These are phyloP conservation scores for Silvanus unidentatus DNA, from an alignment of 2,888 invertebrate species.

Conservation along the genomic window DNA sequence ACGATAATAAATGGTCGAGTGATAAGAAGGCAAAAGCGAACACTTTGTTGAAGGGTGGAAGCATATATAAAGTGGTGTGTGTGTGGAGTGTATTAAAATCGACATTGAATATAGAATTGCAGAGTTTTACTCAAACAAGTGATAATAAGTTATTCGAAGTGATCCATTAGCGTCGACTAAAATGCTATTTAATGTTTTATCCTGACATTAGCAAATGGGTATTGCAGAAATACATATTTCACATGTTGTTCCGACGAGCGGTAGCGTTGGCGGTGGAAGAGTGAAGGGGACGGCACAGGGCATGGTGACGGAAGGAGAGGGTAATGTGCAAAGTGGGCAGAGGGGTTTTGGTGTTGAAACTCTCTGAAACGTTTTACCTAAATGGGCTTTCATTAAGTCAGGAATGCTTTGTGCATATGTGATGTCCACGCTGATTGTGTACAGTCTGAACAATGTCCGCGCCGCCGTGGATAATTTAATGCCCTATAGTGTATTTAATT, in stretches of 20 bases:
- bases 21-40: too few relatives aligned
- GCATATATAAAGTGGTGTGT: too few relatives aligned
- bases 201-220: constrained; percentile 27
- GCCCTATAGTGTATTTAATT: constrained; percentile 46
- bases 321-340: constrained; percentile 12
- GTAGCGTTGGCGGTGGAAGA: constrained; percentile 16
- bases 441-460: constrained; percentile 35
- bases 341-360: constrained; percentile 16
- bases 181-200: constrained; percentile 29
- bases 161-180: constrained; percentile 29
- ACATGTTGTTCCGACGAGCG: constrained; percentile 22
- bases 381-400: constrained; percentile 46
- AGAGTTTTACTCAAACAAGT: constrained; percentile 8
- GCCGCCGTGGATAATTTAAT: constrained; percentile 42
- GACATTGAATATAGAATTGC: too few relatives aligned
- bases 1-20: too few relatives aligned
- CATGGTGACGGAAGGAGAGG: constrained; percentile 15
- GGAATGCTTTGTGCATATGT: constrained; percentile 48
- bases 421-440: constrained; percentile 45
- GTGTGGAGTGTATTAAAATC: too few relatives aligned
- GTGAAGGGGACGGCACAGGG: constrained; percentile 16
- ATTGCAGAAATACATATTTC: constrained; percentile 28
- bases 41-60: too few relatives aligned
- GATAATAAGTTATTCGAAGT: constrained; percentile 30
- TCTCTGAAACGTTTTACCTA: constrained; percentile 44